Percentiles rank a stretch among this genome's conserved stretches.
Evolutionary conservation across 2,888 invertebrate species (phyloP).

Genomic region (Osmoderma eremita): DNA sequence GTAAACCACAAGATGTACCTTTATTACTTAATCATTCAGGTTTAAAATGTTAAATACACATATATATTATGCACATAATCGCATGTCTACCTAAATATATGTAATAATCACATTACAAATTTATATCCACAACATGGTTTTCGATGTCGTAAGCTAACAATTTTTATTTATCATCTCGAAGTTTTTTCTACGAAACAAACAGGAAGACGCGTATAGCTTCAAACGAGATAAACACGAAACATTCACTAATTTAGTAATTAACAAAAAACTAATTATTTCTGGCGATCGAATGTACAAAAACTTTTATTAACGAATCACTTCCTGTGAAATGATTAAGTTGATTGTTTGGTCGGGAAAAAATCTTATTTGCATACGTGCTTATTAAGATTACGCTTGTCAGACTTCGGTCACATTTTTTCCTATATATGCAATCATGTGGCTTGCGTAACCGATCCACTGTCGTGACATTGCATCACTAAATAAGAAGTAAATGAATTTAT

Average conservation of each 20-base stretch:
- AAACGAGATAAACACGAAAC: neutral
- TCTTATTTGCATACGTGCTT: conserved; percentile 30
- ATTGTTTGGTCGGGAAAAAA: conserved; percentile 21
- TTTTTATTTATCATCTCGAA: too few relatives aligned
- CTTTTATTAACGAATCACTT: conserved; percentile 32
- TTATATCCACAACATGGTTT: neutral
- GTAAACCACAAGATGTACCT: too few relatives aligned
- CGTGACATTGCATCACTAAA: conserved; percentile 2
- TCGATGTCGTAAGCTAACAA: neutral
- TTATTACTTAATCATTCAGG: too few relatives aligned
- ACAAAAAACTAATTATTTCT: conserved; percentile 35
- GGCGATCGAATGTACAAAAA: conserved; percentile 20
- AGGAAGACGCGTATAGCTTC: too few relatives aligned
- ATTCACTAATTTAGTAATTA: conserved; percentile 26
- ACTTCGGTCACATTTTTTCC: conserved; percentile 22
- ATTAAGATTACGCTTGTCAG: conserved; percentile 29
- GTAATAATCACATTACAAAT: neutral
- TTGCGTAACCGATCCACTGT: conserved; percentile 3
- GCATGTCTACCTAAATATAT: too few relatives aligned
- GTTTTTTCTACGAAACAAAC: too few relatives aligned
- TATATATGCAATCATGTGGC: neutral
- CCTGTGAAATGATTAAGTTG: conserved; percentile 31
- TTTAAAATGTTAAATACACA: too few relatives aligned
- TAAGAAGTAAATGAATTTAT: neutral
- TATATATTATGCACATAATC: too few relatives aligned